Evolutionary conservation across 2,888 invertebrate genomes (phyloP).

Genomic region (Tromatobia lineatoria): DNA sequence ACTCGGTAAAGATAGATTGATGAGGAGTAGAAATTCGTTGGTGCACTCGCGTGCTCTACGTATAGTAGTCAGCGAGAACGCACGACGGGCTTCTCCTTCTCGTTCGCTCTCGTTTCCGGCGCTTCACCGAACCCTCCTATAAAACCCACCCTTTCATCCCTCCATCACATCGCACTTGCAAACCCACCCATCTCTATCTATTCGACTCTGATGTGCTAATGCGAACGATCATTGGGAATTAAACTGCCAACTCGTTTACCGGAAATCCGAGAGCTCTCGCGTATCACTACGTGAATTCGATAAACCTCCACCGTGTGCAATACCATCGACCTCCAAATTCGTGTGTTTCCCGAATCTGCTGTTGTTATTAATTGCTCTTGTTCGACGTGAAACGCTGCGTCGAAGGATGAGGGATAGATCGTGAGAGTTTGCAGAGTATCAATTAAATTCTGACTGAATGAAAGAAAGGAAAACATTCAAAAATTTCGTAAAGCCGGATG

Average conservation of each 20-base stretch:
- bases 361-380: conserved; percentile 16
- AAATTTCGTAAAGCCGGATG: background rate
- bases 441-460: background rate
- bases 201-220: conserved; percentile 70
- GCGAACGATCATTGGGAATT: conserved; percentile 78
- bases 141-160: conserved; percentile 66
- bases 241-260: conserved; percentile 76
- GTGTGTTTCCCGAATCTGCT: conserved; percentile 9
- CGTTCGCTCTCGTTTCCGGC: conserved; percentile 62
- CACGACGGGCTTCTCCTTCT: conserved; percentile 62
- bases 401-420: background rate
- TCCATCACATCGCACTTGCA: conserved; percentile 48
- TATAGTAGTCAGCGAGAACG: conserved; percentile 70
- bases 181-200: conserved; percentile 35
- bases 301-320: conserved; percentile 3
- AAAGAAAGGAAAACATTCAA: background rate
- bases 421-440: background rate
- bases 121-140: conserved; percentile 1
- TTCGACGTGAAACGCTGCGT: background rate
- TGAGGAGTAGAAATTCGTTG: conserved; percentile 73
- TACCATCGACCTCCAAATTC: conserved; percentile 20
- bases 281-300: conserved; percentile 38
- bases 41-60: conserved; percentile 79
- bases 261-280: conserved; percentile 40
- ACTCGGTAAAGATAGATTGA: conserved; percentile 82